phyloP scores from a whole-genome alignment of 2,797 vertebrate species.

The Chaetodon trifasciatus region DNA sequence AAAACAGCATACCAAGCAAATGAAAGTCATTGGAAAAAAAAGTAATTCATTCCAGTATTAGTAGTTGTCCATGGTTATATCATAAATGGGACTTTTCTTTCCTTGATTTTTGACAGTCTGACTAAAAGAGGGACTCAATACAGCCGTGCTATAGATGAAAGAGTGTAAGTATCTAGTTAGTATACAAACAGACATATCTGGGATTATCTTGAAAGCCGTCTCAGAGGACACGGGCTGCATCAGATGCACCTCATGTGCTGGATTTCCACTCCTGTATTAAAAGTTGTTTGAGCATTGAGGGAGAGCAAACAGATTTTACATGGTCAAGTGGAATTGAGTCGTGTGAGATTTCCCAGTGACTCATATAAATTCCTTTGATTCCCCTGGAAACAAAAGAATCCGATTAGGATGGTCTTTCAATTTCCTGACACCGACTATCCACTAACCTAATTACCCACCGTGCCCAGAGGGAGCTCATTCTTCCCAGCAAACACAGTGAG shows the following conservation, averaged over 20 bases:
- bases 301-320: slow-evolving; percentile 85
- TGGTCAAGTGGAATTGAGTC: slow-evolving; percentile 85
- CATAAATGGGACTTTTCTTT: not conserved
- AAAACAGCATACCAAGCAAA: not conserved
- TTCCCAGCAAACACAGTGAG: slow-evolving; percentile 93
- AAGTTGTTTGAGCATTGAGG: slow-evolving; percentile 73
- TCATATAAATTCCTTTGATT: slow-evolving; percentile 95
- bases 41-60: not conserved
- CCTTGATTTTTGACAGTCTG: slow-evolving; percentile 22
- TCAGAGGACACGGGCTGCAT: slow-evolving; percentile 61
- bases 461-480: slow-evolving; percentile 91
- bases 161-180: slow-evolving; percentile 61
- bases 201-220: slow-evolving; percentile 74
- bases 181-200: slow-evolving; percentile 66
- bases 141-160: slow-evolving; percentile 16
- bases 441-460: slow-evolving; percentile 98
- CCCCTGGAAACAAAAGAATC: slow-evolving; percentile 93
- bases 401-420: slow-evolving; percentile 98
- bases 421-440: slow-evolving; percentile 99
- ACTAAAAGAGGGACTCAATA: slow-evolving; percentile 25
- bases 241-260: slow-evolving; percentile 56
- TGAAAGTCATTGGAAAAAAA: not conserved
- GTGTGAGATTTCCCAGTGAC: slow-evolving; percentile 90
- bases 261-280: slow-evolving; percentile 71
- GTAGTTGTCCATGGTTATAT: not conserved